Evolutionary conservation across 2,797 vertebrate species (phyloP), one percentile per base, ranked within the genome.

Genomic region (Lates japonicus): DNA sequence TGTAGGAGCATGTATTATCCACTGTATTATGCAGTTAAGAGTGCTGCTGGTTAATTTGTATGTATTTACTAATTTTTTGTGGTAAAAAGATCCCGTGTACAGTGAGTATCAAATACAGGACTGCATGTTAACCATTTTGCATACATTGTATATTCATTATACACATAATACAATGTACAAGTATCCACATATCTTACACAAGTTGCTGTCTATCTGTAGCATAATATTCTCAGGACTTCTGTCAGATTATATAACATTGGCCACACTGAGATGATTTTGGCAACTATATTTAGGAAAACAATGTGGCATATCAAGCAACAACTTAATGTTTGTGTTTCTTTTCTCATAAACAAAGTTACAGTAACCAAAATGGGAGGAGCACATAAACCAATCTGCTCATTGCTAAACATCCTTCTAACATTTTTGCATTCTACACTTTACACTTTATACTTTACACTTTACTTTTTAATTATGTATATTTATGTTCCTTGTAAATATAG

Each of bases 1-100:
- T 81, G 49, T 25, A 31, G 13, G 19, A 54, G 25, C 78, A 64
- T 42, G 11, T 58, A 60, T 39, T 70, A 1, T 58, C 77, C 42
- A 54, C 48, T 74, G 33, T 44, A 44, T 75, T 33, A 58, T 74
- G 22, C 13, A 58, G 22, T 22, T 49, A 25, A 44, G 14, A 63
- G 7, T n/a, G 2, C 7, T 72, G 49, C 42, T 59, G n/a, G 29
- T 35, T n/a, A 1, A 17, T 19, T 20, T 57, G 13, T 39, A 29
- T 39, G 9, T 35, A 7, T 35, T 39, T 39, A 9, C 10, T 42
- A 2, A 12, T 42, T 42, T 42, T 42, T 42, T 42, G 13, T 3
- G 1, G 37, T 7, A 14, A 14, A 29, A 39, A 22, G 8, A 29
- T 65, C 0, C 3, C 58, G 11, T 72, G 3, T 58, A 7, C 31